Evolutionary conservation across 2,888 invertebrate genomes (phyloP), one percentile per base, ranked within the genome.

Genomic region (Philonicus albiceps): DNA sequence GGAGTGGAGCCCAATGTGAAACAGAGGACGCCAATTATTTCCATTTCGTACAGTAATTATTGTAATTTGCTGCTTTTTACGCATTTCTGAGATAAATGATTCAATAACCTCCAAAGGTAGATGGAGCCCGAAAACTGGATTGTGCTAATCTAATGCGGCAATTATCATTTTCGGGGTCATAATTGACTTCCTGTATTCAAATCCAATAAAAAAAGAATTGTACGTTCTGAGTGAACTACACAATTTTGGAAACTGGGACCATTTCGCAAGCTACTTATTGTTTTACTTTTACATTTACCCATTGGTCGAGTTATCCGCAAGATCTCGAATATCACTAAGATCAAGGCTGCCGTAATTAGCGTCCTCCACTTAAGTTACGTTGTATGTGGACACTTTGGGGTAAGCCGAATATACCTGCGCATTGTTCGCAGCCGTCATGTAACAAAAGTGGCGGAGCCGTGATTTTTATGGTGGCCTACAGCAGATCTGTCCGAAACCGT

Each of bases 1-100:
- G 30, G 16, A 16, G 11, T 11, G 5, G 11, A 19, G 13, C 30
- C 37, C 81, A 83, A 83, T 83, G 81, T 83, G 81, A 83, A 83
- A 83, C 81, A 83, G 81, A 83, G 81, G 81, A 83, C 81, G 81
- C 81, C 81, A 83, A 64, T 83, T 83, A 83, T 83, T 37, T 55
- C 22, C 30, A 64, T 64, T 83, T 64, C 43, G 64, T 83, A n/a
- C 81, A 64, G 64, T 64, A 83, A 83, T 83, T 83, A 83, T 64
- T 64, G 34, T 55, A 64, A 83, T 64, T 83, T 55, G 27, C 11
- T 37, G 81, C n/a, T 64, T 64, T 64, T 64, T 64, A 49, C n/a
- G 53, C 49, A 49, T 80, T 83, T 83, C 64, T 55, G 8, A 64
- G 64, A 27, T 64, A 83, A 83, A 83, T 78, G 78, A 78, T 78